Base-by-base conservation (phyloP, 2,888 invertebrate genomes). In the Ectemnius continuus region DNA sequence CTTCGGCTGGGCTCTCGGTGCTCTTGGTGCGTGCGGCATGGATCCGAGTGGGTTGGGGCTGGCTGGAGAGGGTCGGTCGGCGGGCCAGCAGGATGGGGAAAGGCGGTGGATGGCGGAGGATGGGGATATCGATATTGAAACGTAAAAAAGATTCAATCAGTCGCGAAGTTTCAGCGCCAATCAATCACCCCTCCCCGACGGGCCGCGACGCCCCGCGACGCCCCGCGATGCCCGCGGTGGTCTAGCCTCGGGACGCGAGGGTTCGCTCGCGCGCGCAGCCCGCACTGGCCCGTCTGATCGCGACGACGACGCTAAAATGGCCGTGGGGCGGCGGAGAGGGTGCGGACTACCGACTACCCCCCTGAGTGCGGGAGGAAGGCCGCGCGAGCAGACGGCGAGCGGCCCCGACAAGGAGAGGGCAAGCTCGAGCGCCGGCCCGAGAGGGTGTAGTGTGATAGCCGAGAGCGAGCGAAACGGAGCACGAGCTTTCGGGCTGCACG, bases 101-200 rank as follows among this genome's bases (percentile, higher is more conserved):
- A 36, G 36, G 36, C 36, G 36, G 5, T 36, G 36, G 36, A 11
- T 11, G 36, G 36, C 36, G 73, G 2, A 23, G 23, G 23, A 23
- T 23, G 23, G 23, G 84, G 79, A 86, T 88, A 88, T 87, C 85
- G 87, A 88, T 88, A 88, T 89, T 85, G 87, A 88, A 88, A 88
- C 86, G 86, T 86, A 88, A 88, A 89, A 89, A 90, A 89, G 87
- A 90, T 90, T 90, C 90, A 88, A 90, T 90, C 89, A 90, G 90
- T 90, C 88, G 87, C 85, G 84, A 88, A 88, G 90, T 88, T 90
- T 87, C 88, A 88, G 86, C 88, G 87, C 86, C 89, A 90, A 90
- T 90, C 90, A 90, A 90, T 90, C 90, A 84, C 82, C 75, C 79
- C 79, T 61, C 58, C 70, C 75, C 14, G 16, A 23, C 14, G 8